These are phyloP conservation scores for Laupala kohalensis DNA, from an alignment of 1,140 invertebrate species.

Conservation along the genomic window DNA sequence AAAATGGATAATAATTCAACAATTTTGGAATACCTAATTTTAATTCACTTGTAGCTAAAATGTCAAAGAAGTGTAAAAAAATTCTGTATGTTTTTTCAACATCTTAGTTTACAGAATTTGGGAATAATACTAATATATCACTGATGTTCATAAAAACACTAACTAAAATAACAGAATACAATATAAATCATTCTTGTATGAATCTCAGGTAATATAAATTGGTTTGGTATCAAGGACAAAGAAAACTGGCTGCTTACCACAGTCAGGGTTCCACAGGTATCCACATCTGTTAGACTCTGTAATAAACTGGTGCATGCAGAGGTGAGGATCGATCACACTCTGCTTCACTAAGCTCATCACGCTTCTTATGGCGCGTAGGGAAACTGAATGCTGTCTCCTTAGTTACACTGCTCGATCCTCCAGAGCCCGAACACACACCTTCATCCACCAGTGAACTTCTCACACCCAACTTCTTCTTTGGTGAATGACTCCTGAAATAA, in stretches of 20 bases:
- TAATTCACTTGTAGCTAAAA: too few species aligned
- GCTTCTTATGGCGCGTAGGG: conserved; percentile 5
- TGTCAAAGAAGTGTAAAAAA: too few species aligned
- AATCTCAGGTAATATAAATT: too few species aligned
- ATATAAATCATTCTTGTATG: too few species aligned
- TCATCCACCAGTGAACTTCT: background rate
- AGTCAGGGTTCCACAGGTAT: background rate
- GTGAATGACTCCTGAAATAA: conserved; percentile 12
- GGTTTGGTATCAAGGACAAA: too few species aligned
- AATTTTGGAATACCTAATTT: too few species aligned
- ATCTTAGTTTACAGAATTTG: too few species aligned
- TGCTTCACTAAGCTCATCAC: conserved; percentile 12
- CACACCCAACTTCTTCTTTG: conserved; percentile 11
- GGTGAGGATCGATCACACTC: conserved; percentile 10
- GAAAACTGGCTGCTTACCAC: background rate
- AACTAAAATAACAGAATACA: too few species aligned
- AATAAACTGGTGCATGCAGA: background rate
- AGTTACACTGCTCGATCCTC: background rate
- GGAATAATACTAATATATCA: too few species aligned
- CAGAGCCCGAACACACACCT: background rate
- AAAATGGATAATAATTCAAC: too few species aligned
- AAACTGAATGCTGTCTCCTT: conserved; percentile 14
- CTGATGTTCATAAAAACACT: too few species aligned
- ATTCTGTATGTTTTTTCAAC: too few species aligned
- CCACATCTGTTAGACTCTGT: background rate